These are phyloP conservation scores for Dione juno DNA, from an alignment of 2,888 invertebrate species.

Conservation along the genomic window DNA sequence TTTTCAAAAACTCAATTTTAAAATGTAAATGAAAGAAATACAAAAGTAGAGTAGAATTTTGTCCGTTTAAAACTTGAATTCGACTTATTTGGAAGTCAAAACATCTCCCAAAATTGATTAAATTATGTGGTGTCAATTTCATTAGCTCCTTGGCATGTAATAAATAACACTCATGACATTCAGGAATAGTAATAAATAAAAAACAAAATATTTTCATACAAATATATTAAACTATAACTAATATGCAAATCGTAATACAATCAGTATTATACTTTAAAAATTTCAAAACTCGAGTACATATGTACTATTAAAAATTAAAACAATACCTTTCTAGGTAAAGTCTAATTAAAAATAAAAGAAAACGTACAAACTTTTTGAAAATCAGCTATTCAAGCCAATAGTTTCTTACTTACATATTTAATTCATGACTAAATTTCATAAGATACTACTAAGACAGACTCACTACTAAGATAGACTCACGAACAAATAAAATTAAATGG, in stretches of 20 bases:
- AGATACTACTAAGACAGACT: too few species aligned
- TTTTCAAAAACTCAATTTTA: too few species aligned
- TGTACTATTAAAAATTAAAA: conserved; percentile 20
- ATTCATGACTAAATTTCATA: conserved; percentile 15
- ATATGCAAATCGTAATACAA: conserved; percentile 16
- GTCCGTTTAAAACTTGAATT: too few species aligned
- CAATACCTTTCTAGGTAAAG: conserved; percentile 3
- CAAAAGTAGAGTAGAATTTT: too few species aligned
- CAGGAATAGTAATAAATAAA: not conserved
- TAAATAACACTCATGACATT: too few species aligned
- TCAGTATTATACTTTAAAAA: not conserved
- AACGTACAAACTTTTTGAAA: conserved; percentile 3
- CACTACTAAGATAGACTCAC: too few species aligned
- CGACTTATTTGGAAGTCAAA: too few species aligned
- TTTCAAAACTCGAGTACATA: conserved; percentile 3
- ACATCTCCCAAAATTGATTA: too few species aligned
- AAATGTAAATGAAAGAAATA: too few species aligned
- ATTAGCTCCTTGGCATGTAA: too few species aligned
- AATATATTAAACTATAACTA: conserved; percentile 18
- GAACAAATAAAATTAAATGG: too few species aligned
- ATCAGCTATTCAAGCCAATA: not conserved
- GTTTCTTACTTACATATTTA: not conserved
- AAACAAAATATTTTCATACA: not conserved
- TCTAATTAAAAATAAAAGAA: not conserved
- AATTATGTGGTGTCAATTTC: too few species aligned